Conservation (phyloP, 2,888 invertebrate species). For the Acronicta psi region DNA sequence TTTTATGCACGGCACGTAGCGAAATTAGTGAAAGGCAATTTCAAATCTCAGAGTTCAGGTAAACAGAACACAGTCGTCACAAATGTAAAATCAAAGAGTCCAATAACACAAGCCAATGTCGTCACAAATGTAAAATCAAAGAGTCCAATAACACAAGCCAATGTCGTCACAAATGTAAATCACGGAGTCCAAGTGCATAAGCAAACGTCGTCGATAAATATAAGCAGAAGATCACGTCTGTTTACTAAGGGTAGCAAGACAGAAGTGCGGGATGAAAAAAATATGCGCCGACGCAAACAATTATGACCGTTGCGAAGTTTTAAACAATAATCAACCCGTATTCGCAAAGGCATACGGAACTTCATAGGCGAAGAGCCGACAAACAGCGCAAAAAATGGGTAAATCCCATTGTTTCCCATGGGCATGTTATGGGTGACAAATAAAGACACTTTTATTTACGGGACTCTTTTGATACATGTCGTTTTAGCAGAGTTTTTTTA, state of each 20-base stretch:
- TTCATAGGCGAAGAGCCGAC: constrained; percentile 12
- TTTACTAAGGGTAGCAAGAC: constrained; percentile 13
- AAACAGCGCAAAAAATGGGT: constrained; percentile 8
- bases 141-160: constrained; percentile 30
- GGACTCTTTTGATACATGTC: constrained; percentile 16
- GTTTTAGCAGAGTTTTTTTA: constrained; percentile 21
- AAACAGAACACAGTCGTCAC: constrained; percentile 18
- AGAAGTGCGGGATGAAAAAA: constrained; percentile 17
- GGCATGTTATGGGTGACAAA: constrained; percentile 23
- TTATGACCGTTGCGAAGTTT: constrained; percentile 14
- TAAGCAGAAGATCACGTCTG: constrained; percentile 18
- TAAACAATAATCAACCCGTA: constrained; percentile 19
- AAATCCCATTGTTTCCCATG: neutral
- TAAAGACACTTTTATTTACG: constrained; percentile 27
- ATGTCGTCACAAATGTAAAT: constrained; percentile 15
- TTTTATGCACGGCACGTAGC: constrained; percentile 1
- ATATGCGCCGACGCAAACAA: constrained; percentile 15
- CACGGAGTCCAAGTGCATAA: too few species aligned
- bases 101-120: constrained; percentile 29
- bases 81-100: constrained; percentile 19
- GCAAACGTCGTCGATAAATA: constrained; percentile 19
- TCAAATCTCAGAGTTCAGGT: constrained; percentile 16
- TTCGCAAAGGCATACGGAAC: constrained; percentile 16
- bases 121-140: constrained; percentile 17
- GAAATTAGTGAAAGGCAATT: constrained; percentile 16